Conservation (phyloP, 2,113 vertebrate species). For the Cathartes aura region DNA sequence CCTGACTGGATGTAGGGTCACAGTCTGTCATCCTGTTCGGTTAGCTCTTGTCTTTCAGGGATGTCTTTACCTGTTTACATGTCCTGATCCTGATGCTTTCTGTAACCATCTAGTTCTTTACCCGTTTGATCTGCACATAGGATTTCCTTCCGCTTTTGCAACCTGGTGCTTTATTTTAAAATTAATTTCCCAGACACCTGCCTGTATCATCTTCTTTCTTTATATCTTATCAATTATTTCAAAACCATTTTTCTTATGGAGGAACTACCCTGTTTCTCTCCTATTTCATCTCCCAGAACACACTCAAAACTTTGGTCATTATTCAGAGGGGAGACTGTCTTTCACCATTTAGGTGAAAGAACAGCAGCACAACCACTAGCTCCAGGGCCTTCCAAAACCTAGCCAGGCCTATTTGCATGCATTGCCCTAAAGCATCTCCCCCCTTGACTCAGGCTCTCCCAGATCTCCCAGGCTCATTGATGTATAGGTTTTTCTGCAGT, state of each 20-base stretch:
- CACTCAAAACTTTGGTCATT: not conserved
- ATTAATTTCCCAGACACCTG: not conserved
- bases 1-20: not conserved
- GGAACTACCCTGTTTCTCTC: not conserved
- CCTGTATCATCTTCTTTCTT: not conserved
- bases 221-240: not conserved
- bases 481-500: too few species aligned
- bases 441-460: too few species aligned
- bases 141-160: not conserved
- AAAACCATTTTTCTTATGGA: accelerated
- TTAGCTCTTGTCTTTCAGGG: not conserved
- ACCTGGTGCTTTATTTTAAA: not conserved
- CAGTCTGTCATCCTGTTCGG: not conserved
- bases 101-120: not conserved
- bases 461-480: too few species aligned
- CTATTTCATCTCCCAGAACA: accelerated
- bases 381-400: too few species aligned
- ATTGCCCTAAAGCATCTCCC: too few species aligned
- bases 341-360: not conserved
- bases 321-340: not conserved
- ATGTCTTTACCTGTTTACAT: not conserved
- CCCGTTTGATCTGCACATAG: not conserved
- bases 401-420: too few species aligned
- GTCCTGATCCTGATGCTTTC: not conserved
- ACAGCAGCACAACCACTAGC: too few species aligned